Percentiles rank a stretch among this genome's conserved stretches.
These are phyloP conservation scores for Euzetes globulus DNA, from an alignment of 2,888 invertebrate genomes.

Conservation along the genomic window DNA sequence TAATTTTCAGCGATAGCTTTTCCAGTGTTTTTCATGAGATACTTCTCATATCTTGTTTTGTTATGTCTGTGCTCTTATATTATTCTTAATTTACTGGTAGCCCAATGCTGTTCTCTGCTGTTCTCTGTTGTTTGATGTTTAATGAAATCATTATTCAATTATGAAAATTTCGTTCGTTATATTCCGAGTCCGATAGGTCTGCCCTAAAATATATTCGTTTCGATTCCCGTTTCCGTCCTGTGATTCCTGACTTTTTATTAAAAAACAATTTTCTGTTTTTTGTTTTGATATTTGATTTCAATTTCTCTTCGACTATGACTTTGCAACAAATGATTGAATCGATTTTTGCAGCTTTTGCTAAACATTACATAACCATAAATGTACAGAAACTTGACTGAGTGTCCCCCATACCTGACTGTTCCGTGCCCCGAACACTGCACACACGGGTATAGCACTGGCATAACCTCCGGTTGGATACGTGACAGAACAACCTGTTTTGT, in stretches of 20 bases:
- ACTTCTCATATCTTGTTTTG: no score
- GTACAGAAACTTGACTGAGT: background rate
- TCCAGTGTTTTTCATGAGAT: background rate
- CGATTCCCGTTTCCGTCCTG: no score
- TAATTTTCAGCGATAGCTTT: background rate
- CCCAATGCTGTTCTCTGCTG: no score
- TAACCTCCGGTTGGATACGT: constrained; percentile 25
- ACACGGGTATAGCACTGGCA: constrained; percentile 16
- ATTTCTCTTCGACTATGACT: background rate
- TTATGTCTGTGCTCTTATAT: no score
- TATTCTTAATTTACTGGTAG: no score
- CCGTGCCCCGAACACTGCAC: background rate
- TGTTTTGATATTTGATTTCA: background rate
- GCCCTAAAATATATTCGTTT: no score
- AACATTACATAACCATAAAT: background rate
- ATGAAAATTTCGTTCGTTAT: no score
- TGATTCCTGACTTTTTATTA: no score
- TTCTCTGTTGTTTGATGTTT: no score
- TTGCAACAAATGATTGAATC: background rate
- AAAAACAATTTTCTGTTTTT: background rate
- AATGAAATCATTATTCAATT: no score
- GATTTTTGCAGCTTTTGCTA: background rate
- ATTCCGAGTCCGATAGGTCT: no score
- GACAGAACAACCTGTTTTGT: constrained; percentile 29
- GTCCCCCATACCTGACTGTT: background rate